Conservation (phyloP, 1,140 invertebrate genomes). For the Triops cancriformis region DNA sequence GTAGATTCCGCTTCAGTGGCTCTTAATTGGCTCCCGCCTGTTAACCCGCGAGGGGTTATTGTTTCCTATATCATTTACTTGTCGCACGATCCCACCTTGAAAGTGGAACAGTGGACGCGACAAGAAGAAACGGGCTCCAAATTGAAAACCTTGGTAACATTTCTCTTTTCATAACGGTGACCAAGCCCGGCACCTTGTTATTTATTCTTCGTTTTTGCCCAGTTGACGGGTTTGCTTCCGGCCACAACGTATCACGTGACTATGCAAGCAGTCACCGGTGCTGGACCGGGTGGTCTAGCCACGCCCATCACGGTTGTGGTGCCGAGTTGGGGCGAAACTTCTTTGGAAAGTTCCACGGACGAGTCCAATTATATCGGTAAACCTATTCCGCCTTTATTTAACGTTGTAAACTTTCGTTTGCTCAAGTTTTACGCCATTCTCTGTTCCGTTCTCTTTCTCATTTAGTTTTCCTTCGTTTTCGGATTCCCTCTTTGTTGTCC, state of each 20-base stretch:
- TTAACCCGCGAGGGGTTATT: slow-evolving; percentile 43
- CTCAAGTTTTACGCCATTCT: too few relatives aligned
- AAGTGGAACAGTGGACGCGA: slow-evolving; percentile 39
- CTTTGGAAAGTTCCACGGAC: background rate
- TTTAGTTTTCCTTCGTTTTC: too few relatives aligned
- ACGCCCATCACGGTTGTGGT: slow-evolving; percentile 6
- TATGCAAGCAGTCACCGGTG: slow-evolving; percentile 46
- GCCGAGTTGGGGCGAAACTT: background rate
- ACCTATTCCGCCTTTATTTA: background rate
- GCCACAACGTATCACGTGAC: slow-evolving; percentile 46
- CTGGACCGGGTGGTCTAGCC: slow-evolving; percentile 42
- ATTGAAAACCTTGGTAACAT: slow-evolving; percentile 1
- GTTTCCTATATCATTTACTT: slow-evolving; percentile 43
- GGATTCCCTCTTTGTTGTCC: too few relatives aligned
- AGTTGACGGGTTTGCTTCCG: slow-evolving; percentile 41
- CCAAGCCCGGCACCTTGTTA: too few relatives aligned
- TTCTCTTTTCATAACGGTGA: background rate
- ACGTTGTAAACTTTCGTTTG: too few relatives aligned
- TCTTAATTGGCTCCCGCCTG: slow-evolving; percentile 46
- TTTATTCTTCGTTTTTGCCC: slow-evolving; percentile 14
- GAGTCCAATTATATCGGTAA: background rate
- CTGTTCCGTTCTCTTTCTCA: too few relatives aligned
- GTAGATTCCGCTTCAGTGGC: slow-evolving; percentile 39
- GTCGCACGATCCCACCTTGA: slow-evolving; percentile 37
- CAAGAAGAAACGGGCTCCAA: slow-evolving; percentile 34